Evolutionary conservation across 2,113 vertebrate species (phyloP), one percentile per base, ranked within the genome.

Genomic region (Eolophus roseicapilla): DNA sequence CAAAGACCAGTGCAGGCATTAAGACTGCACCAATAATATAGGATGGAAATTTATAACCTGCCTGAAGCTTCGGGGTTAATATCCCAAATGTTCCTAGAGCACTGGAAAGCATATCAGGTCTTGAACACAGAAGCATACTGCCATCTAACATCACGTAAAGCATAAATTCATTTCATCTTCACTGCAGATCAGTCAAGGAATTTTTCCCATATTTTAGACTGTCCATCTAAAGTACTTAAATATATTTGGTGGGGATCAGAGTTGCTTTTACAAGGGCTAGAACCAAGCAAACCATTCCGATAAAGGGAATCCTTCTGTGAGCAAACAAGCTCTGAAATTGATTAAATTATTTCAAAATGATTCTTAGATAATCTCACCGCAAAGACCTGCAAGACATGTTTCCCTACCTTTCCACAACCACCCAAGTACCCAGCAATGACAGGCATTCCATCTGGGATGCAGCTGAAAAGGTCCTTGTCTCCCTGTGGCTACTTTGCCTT

Each of bases 81-180:
- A 88, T 81, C 82, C 76, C 60, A 94, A 95, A 71, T 69, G 44
- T 86, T 91, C 33, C 47, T 70, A 60, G 52, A 86, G 47, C 62
- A 18, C 65, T 78, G 17, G 47, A 76, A 95, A 41, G 29, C 55
- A 17, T 47, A 84, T 83, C 47, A 81, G 75, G 77, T 93, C 46
- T 95, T 94, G 71, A 92, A 68, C 33, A 7, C 16, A 90, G 90
- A 2, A 0, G 37, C 69, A 95, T 55, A 93, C 92, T 95, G 95
- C 95, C 92, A 96, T 90, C 95, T 96, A 96, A 96, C 95, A 92
- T 94, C 90, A 52, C 60, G 60, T 4, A 64, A 86, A 67, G 71
- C 33, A 52, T 81, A 68, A 81, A 71, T 92, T 95, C 73, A 41
- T 13, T 75, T 96, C 41, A 7, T 86, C 50, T 74, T 71, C 35